Conservation (phyloP, 2,888 invertebrate species). For the Fissipunctia ypsillon region DNA sequence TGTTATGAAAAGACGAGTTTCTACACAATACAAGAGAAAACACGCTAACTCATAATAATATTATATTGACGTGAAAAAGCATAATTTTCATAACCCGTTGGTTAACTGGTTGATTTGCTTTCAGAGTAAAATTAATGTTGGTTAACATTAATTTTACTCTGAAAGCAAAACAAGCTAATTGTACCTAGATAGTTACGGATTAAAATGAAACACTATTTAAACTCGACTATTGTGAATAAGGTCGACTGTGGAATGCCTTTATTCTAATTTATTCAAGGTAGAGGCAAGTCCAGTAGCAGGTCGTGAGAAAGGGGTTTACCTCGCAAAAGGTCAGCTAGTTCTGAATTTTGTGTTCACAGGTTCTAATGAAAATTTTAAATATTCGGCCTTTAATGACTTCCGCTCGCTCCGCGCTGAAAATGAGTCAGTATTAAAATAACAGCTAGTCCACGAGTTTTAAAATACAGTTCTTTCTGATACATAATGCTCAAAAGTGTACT, state of each 20-base stretch:
- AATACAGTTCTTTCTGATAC: neutral
- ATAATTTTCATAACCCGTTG: conserved; percentile 22
- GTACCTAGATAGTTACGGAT: conserved; percentile 14
- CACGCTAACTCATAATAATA: conserved; percentile 5
- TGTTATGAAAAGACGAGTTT: conserved; percentile 35
- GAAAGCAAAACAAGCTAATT: conserved; percentile 18
- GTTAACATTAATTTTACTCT: conserved; percentile 14
- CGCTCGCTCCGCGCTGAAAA: neutral
- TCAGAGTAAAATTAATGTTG: conserved; percentile 11
- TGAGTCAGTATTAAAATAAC: neutral
- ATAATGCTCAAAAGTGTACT: neutral
- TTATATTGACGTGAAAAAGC: conserved; percentile 14
- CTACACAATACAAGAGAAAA: conserved; percentile 6
- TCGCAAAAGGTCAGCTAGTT: conserved; percentile 26
- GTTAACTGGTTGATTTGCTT: conserved; percentile 26
- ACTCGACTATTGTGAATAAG: conserved; percentile 11
- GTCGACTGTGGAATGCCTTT: conserved; percentile 26
- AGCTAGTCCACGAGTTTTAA: neutral
- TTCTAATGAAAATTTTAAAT: conserved; percentile 15
- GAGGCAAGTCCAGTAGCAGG: conserved; percentile 11
- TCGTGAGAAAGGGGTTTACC: conserved; percentile 18
- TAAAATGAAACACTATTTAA: conserved; percentile 26
- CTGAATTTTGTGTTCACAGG: conserved; percentile 11
- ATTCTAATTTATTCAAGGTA: conserved; percentile 41
- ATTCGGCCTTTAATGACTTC: conserved; percentile 8